A percentile compares a stretch with the other conserved stretches of the same genome.
phyloP scores from a whole-genome alignment of 2,113 vertebrate genomes.

The Tetrax tetrax region DNA sequence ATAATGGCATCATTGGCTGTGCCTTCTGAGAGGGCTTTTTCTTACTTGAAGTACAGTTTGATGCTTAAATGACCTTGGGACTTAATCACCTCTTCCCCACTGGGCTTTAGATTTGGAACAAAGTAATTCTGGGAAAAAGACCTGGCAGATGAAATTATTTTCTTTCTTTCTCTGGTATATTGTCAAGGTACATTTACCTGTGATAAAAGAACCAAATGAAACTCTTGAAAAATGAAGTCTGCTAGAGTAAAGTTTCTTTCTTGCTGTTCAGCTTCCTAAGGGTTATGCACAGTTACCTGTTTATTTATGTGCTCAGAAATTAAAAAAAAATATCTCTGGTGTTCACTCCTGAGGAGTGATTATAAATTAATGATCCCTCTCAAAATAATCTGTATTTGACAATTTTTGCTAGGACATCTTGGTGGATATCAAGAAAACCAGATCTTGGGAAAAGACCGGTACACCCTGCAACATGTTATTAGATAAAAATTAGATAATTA shows the following conservation, averaged over 20 bases:
- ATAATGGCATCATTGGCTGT: not conserved
- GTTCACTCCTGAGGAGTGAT: not conserved
- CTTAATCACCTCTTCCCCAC: slow-evolving; percentile 25
- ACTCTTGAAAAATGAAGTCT: not conserved
- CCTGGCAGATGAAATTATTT: slow-evolving; percentile 19
- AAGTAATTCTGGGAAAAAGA: slow-evolving; percentile 17
- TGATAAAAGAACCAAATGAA: not conserved
- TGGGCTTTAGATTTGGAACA: slow-evolving; percentile 22
- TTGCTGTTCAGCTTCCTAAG: not conserved
- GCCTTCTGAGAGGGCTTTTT: not conserved
- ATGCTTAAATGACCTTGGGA: slow-evolving; percentile 27
- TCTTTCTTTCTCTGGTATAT: slow-evolving; percentile 21
- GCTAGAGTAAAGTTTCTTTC: not conserved
- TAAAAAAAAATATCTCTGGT: not conserved
- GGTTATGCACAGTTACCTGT: not conserved
- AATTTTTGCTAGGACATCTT: not conserved
- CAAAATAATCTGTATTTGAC: not conserved
- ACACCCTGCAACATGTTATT: not conserved
- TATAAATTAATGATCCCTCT: not conserved
- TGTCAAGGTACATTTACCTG: slow-evolving; percentile 5
- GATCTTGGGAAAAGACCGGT: not conserved
- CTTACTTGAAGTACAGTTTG: not conserved
- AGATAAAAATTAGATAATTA: not conserved
- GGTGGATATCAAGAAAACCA: not conserved
- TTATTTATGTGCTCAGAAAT: not conserved